Percentiles rank a stretch among this genome's conserved stretches.
Evolutionary conservation across 1,140 invertebrate species (phyloP).

Genomic region (Trachymyrmex cornetzi): DNA sequence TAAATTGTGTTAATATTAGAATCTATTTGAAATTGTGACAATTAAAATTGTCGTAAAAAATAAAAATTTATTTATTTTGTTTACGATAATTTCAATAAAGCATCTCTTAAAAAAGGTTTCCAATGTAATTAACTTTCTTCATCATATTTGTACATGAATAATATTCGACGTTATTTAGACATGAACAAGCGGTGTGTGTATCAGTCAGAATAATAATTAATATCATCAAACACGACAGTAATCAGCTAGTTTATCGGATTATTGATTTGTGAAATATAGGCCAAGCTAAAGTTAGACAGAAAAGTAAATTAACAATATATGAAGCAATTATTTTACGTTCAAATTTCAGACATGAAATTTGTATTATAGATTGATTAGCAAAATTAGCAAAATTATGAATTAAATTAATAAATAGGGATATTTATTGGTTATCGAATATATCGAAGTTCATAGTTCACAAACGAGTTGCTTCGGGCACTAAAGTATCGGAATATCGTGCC

Average conservation of each 20-base stretch:
- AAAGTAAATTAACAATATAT: not conserved
- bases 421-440: not conserved
- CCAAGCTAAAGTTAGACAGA: not conserved
- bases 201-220: not conserved
- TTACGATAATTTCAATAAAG: not conserved
- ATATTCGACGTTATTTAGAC: not conserved
- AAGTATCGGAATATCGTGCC: slow-evolving; percentile 62
- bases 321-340: not conserved
- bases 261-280: not conserved
- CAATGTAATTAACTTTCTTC: not conserved
- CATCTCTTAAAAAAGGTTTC: not conserved
- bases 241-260: not conserved
- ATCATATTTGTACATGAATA: not conserved
- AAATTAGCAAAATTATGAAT: not conserved
- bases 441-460: slow-evolving; percentile 34
- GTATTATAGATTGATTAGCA: not conserved
- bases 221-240: not conserved
- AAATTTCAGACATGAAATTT: not conserved
- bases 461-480: slow-evolving; percentile 38
- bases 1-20: not conserved
- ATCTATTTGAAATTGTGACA: not conserved
- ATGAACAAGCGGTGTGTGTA: not conserved
- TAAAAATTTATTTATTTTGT: not conserved
- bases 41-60: not conserved
- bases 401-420: not conserved